Evolutionary conservation across 2,888 invertebrate species (phyloP), one percentile per base, ranked within the genome.

Genomic region (Sialis fuliginosa): DNA sequence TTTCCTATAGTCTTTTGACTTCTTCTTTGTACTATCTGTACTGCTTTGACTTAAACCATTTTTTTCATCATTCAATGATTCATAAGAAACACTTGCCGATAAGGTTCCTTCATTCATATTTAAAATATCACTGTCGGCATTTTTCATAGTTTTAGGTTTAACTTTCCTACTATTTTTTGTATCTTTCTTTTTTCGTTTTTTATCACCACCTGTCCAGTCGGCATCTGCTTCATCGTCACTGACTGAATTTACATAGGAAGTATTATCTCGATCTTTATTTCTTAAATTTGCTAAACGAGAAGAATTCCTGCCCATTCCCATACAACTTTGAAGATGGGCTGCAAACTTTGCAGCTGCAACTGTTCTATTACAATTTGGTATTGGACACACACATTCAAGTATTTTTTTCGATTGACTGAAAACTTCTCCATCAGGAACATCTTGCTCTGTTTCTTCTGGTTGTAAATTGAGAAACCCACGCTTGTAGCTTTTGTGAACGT

Each of bases 201-300:
- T 47, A 12, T 47, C 42, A 6, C 47, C 47, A 32, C 39, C 30
- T n/a, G 32, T 42, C 47, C 47, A 47, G 35, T 47, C 47, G 10
- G 47, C 13, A 42, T 47, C 47, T 7, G 31, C 39, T 47, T 47
- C 47, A 35, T 47, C 47, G 10, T 47, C 47, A 22, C 47, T 47
- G 6, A 31, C 31, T 7, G 40, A 33, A 12, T 40, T 40, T 7
- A 40, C 33, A 31, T 39, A 46, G 12, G 40, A 22, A 31, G 13
- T 47, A n/a, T 32, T 42, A 8, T 42, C 42, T 6, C 34, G 13
- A 10, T 47, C 47, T 12, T 47, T 47, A 6, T 13, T 39, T 34
- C 39, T 42, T 33, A 42, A 31, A 42, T 47, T 47, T 6, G 42
- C 42, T 10, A 47, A 12, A 2, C 47, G 47, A 10, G 42, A 42